phyloP scores from a whole-genome alignment of 2,113 vertebrate species.

The Chaetodon trifascialis region DNA sequence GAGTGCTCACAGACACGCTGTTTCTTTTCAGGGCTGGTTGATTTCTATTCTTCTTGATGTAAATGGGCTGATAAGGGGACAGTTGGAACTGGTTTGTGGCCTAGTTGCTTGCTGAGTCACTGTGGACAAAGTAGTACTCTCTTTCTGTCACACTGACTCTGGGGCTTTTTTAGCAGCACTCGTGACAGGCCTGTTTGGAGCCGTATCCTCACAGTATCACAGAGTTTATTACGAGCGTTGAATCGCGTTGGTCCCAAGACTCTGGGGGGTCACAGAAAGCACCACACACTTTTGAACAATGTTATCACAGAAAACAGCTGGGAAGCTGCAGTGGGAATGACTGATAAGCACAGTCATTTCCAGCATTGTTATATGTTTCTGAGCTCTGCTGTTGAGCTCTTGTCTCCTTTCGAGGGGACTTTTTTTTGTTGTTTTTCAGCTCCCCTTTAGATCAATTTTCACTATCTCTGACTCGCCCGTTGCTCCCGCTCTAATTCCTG shows the following conservation, averaged over 20 bases:
- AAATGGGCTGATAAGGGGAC: slow-evolving; percentile 74
- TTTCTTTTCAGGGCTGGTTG: slow-evolving; percentile 71
- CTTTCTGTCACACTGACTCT: slow-evolving; percentile 42
- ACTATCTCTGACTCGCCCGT: slow-evolving; percentile 20
- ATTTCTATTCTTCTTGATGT: slow-evolving; percentile 77
- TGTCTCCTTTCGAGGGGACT: background rate
- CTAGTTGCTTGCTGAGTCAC: slow-evolving; percentile 78
- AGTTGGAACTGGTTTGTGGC: slow-evolving; percentile 63
- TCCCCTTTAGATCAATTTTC: slow-evolving; percentile 24
- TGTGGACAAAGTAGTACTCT: slow-evolving; percentile 36
- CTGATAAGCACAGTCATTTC: slow-evolving; percentile 61
- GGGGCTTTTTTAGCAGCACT: slow-evolving; percentile 23
- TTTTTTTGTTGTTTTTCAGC: slow-evolving; percentile 35
- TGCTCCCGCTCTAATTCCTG: slow-evolving; percentile 40
- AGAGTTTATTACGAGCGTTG: slow-evolving; percentile 39
- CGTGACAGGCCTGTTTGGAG: slow-evolving; percentile 45
- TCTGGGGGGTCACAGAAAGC: slow-evolving; percentile 39
- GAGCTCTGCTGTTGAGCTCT: slow-evolving; percentile 7
- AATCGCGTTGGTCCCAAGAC: slow-evolving; percentile 12
- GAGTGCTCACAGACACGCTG: slow-evolving; percentile 56
- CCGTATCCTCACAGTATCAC: slow-evolving; percentile 23
- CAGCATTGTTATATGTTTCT: slow-evolving; percentile 39
- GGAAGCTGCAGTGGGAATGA: slow-evolving; percentile 44
- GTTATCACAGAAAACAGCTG: slow-evolving; percentile 72
- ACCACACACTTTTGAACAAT: slow-evolving; percentile 58